Conservation (phyloP, 2,888 invertebrate genomes). For the Allygus modestus region DNA sequence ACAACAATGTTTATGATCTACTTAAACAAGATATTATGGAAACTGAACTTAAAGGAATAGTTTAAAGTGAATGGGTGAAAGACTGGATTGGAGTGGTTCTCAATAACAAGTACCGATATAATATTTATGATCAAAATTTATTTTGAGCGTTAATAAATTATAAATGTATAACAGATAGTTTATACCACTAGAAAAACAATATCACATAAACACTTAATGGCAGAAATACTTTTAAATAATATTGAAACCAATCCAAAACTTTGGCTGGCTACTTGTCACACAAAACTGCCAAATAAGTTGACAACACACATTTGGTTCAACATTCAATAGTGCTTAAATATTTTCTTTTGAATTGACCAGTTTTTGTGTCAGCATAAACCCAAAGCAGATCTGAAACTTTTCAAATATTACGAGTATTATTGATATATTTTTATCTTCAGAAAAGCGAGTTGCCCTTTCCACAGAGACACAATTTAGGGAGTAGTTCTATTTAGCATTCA, state of each 20-base stretch:
- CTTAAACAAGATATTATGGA: too few relatives aligned
- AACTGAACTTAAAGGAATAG: not conserved
- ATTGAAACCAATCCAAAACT: not conserved
- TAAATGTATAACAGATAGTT: not conserved
- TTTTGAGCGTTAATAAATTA: not conserved
- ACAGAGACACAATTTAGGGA: too few relatives aligned
- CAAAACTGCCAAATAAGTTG: too few relatives aligned
- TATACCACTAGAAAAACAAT: conserved; percentile 9
- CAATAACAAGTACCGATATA: not conserved
- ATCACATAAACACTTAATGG: conserved; percentile 14
- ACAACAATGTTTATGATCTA: too few relatives aligned
- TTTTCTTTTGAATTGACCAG: not conserved
- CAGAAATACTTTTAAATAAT: not conserved
- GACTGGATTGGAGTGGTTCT: not conserved
- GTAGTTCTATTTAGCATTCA: too few relatives aligned
- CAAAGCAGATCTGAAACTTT: not conserved
- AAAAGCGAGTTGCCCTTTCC: too few relatives aligned
- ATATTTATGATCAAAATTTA: conserved; percentile 3
- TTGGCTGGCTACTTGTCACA: too few relatives aligned
- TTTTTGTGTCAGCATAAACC: not conserved
- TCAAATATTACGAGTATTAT: too few relatives aligned
- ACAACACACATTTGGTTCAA: too few relatives aligned
- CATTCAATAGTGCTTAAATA: not conserved
- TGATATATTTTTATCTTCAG: too few relatives aligned
- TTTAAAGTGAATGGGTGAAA: not conserved